Evolutionary conservation across 1,140 invertebrate genomes (phyloP), one percentile per base, ranked within the genome.

Genomic region (Xylocopa sonorina): DNA sequence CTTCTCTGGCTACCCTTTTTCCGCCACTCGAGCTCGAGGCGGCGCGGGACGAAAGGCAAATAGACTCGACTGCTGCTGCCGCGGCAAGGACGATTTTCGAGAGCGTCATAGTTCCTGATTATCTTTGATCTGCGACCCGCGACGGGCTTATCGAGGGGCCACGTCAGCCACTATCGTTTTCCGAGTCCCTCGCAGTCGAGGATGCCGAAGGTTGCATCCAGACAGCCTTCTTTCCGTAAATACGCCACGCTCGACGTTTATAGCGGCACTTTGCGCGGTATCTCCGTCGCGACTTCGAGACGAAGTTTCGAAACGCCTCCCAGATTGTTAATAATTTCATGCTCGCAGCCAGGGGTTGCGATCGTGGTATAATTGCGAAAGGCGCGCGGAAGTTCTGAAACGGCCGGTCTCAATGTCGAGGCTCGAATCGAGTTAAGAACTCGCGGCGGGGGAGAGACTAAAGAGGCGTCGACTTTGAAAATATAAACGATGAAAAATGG

Each of bases 61-160:
- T 83, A 85, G 79, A 87, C 80, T 82, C 78, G n/a, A n/a, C n/a
- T 84, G 80, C 78, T 84, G 78, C 82, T 73, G 73, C 58, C 72
- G 73, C 18, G 81, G 83, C 81, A 82, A 84, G 79, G 83, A 80
- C 82, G 55, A 74, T 62, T 63, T 84, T 46, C 51, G 38, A 50
- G 69, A 85, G 81, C 73, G 87, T 82, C 78, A 87, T 80, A 82
- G 85, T 88, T 79, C 80, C 82, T 88, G 88, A 90, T 90, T 88
- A 89, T 90, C 89, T 88, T 89, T 89, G 89, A 90, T 90, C 87
- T 88, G 80, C 81, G 71, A 80, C 53, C 72, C 76, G 38, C 60
- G n/a, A n/a, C n/a, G 32, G n/a, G n/a, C 43, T 55, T 48, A 76
- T 83, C 71, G 66, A 80, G 53, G n/a, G 51, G 34, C 57, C 53